These are phyloP conservation scores for Morelia viridis DNA, from an alignment of 2,797 vertebrate species.

Conservation along the genomic window DNA sequence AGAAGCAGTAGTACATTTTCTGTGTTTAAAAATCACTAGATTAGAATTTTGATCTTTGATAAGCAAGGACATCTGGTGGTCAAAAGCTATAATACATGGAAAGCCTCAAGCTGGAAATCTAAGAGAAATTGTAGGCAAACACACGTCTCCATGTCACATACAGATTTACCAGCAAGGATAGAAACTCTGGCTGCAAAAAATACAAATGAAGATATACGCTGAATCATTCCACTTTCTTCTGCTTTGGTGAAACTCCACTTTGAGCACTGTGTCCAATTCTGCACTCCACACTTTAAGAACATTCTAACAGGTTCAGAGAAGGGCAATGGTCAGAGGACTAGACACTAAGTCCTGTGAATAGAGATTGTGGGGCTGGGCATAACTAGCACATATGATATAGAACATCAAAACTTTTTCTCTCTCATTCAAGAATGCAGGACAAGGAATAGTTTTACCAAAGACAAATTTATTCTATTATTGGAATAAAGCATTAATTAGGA, in stretches of 20 bases:
- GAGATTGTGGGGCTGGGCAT: background rate
- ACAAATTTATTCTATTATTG: too few relatives aligned
- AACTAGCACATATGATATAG: background rate
- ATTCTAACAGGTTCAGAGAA: background rate
- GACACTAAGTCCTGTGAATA: background rate
- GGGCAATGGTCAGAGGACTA: background rate
- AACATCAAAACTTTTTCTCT: background rate
- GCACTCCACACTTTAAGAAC: background rate
- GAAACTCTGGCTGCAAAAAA: too few relatives aligned
- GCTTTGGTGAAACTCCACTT: background rate
- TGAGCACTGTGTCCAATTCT: background rate
- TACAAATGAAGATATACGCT: background rate
- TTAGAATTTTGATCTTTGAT: background rate
- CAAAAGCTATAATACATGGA: background rate
- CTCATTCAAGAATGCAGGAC: too few relatives aligned
- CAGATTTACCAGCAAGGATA: background rate
- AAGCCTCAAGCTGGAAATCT: background rate
- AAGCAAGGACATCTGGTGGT: background rate
- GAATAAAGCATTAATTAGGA: background rate
- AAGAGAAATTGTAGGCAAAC: background rate
- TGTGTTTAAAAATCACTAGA: background rate
- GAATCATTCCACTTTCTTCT: background rate
- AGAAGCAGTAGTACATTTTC: background rate
- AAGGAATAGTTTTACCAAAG: too few relatives aligned
- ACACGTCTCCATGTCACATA: background rate